Percentiles rank a stretch among this genome's conserved stretches.
These are phyloP conservation scores for Drosophila mulleri DNA, from an alignment of 2,888 invertebrate species.

Conservation along the genomic window DNA sequence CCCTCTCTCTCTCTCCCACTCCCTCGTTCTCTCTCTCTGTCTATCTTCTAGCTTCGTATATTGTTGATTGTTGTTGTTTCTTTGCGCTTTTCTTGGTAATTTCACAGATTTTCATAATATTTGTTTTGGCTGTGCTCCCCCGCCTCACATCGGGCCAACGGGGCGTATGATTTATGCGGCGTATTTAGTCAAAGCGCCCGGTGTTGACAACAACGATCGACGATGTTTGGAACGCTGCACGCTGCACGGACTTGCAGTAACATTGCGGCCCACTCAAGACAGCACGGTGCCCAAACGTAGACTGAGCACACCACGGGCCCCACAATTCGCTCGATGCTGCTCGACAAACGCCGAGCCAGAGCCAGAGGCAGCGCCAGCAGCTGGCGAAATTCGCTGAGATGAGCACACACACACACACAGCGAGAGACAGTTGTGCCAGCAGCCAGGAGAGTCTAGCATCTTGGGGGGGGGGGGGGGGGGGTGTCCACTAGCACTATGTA, in stretches of 20 bases:
- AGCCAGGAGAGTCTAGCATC: not conserved
- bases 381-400: not conserved
- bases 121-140: conserved; percentile 6
- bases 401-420: not conserved
- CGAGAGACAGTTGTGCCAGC: not conserved
- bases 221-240: conserved; percentile 46
- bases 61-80: conserved; percentile 34
- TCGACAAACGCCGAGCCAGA: not conserved
- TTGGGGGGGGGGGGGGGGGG: not conserved
- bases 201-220: conserved; percentile 31
- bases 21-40: no score
- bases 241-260: conserved; percentile 50
- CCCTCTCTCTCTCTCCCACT: not conserved
- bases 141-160: not conserved
- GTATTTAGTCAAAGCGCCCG: conserved; percentile 19
- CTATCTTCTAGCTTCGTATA: not conserved
- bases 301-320: conserved; percentile 60
- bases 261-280: conserved; percentile 62
- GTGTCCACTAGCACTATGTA: not conserved
- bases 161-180: conserved; percentile 1
- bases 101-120: conserved; percentile 19
- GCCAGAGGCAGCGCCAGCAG: conserved; percentile 21
- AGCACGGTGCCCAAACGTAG: conserved; percentile 68
- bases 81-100: conserved; percentile 20
- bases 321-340: conserved; percentile 26